Evolutionary conservation across 2,888 invertebrate genomes (phyloP), one percentile per base, ranked within the genome.

Genomic region (Sminthurides aquaticus): DNA sequence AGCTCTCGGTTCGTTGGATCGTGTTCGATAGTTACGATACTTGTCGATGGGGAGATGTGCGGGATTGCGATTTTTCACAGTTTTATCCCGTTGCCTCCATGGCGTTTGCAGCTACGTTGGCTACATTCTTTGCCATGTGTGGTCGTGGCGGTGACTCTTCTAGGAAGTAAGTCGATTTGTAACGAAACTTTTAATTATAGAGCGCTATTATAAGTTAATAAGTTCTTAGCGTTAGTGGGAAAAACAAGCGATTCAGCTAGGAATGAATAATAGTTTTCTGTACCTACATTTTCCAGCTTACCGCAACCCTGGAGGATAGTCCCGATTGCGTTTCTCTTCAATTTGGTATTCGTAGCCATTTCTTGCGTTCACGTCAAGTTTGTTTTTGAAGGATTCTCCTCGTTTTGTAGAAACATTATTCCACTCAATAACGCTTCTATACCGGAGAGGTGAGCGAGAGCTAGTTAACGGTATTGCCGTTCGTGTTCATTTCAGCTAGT

Each of bases 1-100:
- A 66, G 43, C 64, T 62, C 25, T 65, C 64, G 22, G 61, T 57
- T 2, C 8, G 58, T 2, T 28, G 43, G 24, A 58, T 63, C n/a
- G 3, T 15, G 3, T 56, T n/a, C 2, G 59, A 64, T 11, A 64
- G 26, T 59, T 64, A 54, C 24, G 65, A 65, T 25, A 26, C 22
- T 24, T 28, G 55, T 26, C 56, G 34, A 8, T 73, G 71, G 71
- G 73, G 73, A 11, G 60, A 66, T 2, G 20, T 60, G 2, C 60
- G 59, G 26, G 67, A 68, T 54, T 73, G 73, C 58, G 64, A 65
- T 48, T 71, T 70, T 48, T 64, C 67, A 29, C 68, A 68, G 48
- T 73, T 71, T 64, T 69, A 58, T 60, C 71, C 73, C 11, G 71
- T 71, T 1, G 69, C 69, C 1, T 69, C 69, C 1, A 68, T 69